Evolutionary conservation across 2,113 vertebrate genomes (phyloP).

Genomic region (Cacatua alba): DNA sequence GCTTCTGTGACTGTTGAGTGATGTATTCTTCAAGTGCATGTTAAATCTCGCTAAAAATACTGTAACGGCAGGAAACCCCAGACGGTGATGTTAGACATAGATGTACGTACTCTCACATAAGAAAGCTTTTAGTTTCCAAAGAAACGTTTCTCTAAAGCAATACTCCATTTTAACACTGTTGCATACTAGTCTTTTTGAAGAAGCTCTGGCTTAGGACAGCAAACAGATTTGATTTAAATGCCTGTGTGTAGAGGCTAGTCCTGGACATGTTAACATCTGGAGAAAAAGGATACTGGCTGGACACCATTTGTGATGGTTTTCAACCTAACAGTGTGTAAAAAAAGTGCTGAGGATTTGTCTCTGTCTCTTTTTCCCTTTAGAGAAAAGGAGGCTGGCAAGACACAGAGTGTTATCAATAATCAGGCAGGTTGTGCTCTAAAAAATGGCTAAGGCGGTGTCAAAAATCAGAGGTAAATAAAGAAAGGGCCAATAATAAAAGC

Average conservation of each 20-base stretch:
- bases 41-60: background rate
- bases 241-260: background rate
- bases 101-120: background rate
- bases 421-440: background rate
- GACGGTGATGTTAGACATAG: background rate
- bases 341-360: background rate
- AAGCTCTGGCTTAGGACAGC: background rate
- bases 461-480: conserved; percentile 12
- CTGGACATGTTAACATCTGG: background rate
- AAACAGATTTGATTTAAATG: background rate
- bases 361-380: background rate
- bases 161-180: background rate
- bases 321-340: background rate
- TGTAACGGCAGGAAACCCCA: background rate
- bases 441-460: background rate
- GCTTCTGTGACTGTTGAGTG: background rate
- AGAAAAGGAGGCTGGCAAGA: background rate
- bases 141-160: background rate
- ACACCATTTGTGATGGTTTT: background rate
- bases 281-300: background rate
- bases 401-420: background rate
- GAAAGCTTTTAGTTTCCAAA: background rate
- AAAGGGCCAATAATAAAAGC: background rate
- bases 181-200: background rate
- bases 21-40: background rate